Percentiles rank a stretch among this genome's conserved stretches.
Conservation (phyloP, 2,113 vertebrate genomes). For the Cryptoleucopteryx plumbea region DNA sequence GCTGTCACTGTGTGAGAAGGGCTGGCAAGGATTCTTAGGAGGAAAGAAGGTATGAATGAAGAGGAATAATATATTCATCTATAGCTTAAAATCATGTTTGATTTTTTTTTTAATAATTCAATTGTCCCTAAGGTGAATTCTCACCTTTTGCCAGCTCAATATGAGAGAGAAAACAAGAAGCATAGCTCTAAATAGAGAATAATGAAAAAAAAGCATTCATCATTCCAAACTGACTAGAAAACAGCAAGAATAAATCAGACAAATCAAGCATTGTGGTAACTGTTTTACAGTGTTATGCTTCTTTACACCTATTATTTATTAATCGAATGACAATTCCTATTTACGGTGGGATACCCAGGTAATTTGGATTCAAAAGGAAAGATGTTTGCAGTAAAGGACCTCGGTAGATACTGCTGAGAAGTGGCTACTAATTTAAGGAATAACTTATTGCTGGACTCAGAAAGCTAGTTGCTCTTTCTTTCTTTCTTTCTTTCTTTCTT, state of each 20-base stretch:
- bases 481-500: background rate
- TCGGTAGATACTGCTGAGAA: background rate
- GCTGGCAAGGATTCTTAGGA: background rate
- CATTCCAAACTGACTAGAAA: slow-evolving; percentile 36
- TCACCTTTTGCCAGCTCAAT: background rate
- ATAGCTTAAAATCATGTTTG: background rate
- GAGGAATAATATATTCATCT: background rate
- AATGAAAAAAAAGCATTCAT: slow-evolving; percentile 44
- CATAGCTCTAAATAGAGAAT: background rate
- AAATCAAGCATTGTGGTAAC: slow-evolving; percentile 42
- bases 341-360: background rate
- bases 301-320: slow-evolving; percentile 61
- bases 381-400: background rate
- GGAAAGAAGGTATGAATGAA: background rate
- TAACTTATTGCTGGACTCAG: background rate
- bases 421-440: background rate
- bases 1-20: background rate
- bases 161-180: background rate
- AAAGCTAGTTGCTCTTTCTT: background rate
- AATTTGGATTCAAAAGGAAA: slow-evolving; percentile 38
- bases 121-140: background rate
- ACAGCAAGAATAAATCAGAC: slow-evolving; percentile 36
- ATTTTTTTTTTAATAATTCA: slow-evolving; percentile 20
- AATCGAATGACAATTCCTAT: slow-evolving; percentile 61
- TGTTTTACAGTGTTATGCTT: slow-evolving; percentile 48